phyloP scores from a whole-genome alignment of 1,140 invertebrate genomes.

The Danaus melanippus region DNA sequence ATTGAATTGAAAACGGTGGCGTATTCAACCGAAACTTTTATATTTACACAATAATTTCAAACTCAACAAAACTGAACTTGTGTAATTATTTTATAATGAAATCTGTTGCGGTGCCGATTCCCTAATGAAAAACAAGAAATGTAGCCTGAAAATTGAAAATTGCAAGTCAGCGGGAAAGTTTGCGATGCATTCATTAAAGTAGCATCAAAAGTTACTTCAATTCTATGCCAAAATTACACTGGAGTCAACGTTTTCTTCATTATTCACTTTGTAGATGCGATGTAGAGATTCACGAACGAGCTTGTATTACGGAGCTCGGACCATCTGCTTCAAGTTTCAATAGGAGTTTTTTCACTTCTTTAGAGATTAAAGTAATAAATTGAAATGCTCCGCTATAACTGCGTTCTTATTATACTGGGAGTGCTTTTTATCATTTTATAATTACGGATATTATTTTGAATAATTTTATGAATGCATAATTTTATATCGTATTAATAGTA shows the following conservation, averaged over 20 bases:
- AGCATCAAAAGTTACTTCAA: slow-evolving; percentile 49
- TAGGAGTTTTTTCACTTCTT: slow-evolving; percentile 7
- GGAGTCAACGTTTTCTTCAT: slow-evolving; percentile 42
- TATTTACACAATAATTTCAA: slow-evolving; percentile 1
- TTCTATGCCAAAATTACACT: slow-evolving; percentile 44
- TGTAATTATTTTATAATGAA: slow-evolving; percentile 5
- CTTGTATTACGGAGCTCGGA: too few relatives aligned
- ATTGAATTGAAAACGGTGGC: not conserved
- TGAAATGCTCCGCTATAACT: not conserved
- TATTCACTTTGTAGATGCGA: slow-evolving; percentile 31
- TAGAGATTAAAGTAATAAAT: slow-evolving; percentile 12
- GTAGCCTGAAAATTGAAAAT: slow-evolving; percentile 40
- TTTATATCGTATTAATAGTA: too few relatives aligned
- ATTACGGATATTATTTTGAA: too few relatives aligned
- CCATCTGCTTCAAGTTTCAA: too few relatives aligned
- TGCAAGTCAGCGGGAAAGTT: slow-evolving; percentile 51
- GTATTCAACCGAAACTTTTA: not conserved
- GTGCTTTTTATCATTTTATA: too few relatives aligned
- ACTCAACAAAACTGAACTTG: slow-evolving; percentile 2
- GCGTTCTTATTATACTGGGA: too few relatives aligned
- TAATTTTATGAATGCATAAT: too few relatives aligned
- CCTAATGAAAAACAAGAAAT: slow-evolving; percentile 18
- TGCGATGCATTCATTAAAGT: slow-evolving; percentile 58
- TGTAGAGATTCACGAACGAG: slow-evolving; percentile 18
- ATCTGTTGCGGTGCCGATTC: slow-evolving; percentile 14